These are phyloP conservation scores for Indicator maculatus DNA, from an alignment of 2,113 vertebrate species.

Conservation along the genomic window DNA sequence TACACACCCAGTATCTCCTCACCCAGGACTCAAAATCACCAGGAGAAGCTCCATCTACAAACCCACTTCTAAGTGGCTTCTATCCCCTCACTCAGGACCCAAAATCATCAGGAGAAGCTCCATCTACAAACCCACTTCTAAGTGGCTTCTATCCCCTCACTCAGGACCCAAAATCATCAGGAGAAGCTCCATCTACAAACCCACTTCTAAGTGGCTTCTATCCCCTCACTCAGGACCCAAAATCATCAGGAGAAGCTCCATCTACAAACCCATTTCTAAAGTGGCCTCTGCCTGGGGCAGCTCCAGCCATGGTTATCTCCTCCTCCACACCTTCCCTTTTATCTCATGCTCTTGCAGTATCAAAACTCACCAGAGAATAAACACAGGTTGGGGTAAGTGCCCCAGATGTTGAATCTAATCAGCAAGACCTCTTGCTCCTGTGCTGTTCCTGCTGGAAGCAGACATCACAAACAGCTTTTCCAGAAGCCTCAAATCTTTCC, in stretches of 20 bases:
- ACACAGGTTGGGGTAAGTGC: background rate
- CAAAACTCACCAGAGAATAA: conserved; percentile 7
- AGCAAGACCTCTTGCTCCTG: background rate
- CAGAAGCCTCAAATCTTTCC: background rate
- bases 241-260: background rate
- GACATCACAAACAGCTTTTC: background rate
- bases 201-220: background rate
- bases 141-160: background rate
- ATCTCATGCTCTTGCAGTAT: background rate
- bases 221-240: no score
- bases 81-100: background rate
- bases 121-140: background rate
- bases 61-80: background rate
- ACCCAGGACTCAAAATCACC: background rate
- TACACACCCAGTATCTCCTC: background rate
- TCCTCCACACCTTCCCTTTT: background rate
- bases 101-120: background rate
- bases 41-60: background rate
- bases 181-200: background rate
- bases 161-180: no score
- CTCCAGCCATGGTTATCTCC: background rate
- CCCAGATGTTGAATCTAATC: background rate
- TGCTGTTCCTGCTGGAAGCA: background rate
- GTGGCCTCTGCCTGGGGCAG: background rate
- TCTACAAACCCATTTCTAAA: background rate